Evolutionary conservation across 2,113 vertebrate genomes (phyloP), one percentile per base, ranked within the genome.

Genomic region (Acanthochromis polyacanthus): DNA sequence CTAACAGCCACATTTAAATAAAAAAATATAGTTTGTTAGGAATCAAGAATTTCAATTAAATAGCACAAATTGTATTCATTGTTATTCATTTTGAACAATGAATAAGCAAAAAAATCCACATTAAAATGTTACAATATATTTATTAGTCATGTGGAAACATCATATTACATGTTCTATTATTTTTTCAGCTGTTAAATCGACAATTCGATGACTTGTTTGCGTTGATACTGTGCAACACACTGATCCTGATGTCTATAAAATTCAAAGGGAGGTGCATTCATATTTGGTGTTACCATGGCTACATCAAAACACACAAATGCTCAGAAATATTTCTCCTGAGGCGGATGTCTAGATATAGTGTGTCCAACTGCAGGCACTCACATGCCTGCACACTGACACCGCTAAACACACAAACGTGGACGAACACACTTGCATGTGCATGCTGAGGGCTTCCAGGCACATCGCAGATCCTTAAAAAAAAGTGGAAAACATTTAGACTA

Each of bases 261-360:
- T 30, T 0, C 3, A 1, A 28, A 25, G 0, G 12, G 23, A 59
- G 46, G 46, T 48, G 48, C 15, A n/a, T 60, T 82, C 62, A 55
- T 48, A 38, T 32, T 23, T 68, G 67, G 60, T 50, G 15, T 68
- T 58, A 9, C 53, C 66, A 72, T 71, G 63, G 81, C 43, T 40
- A 58, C 68, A 73, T 19, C 9, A 32, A 50, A 75, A 81, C 59
- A 64, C 60, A 62, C 58, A n/a, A 23, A 76, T 50, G 25, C 23
- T 78, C 48, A 77, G 38, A 60, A 71, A 65, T 53, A 75, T 59
- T 68, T 64, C 71, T 45, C 65, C 61, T 22, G 58, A 76, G 45
- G 52, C 72, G 58, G 45, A 84, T 52, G 23, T 81, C 65, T 45
- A 68, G 10, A 75, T 78, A 25, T 32, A 38, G 22, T n/a, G 51